Percentiles rank a stretch among this genome's conserved stretches.
These are phyloP conservation scores for Prochilodus magdalenae DNA, from an alignment of 2,113 vertebrate species.

Conservation along the genomic window DNA sequence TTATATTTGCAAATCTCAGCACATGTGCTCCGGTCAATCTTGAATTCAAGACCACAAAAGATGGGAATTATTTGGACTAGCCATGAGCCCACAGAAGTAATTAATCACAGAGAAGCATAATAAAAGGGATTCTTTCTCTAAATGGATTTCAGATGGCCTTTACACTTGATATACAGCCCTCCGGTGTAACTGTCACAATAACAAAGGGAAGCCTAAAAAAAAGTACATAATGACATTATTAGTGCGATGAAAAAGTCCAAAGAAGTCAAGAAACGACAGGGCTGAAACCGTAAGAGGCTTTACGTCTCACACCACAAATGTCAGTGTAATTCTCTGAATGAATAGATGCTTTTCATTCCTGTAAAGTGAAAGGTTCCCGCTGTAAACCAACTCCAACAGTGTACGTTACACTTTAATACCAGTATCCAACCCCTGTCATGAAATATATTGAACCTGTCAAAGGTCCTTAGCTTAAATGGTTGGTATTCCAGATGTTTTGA, in stretches of 20 bases:
- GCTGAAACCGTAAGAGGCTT: slow-evolving; percentile 27
- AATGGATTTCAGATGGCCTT: slow-evolving; percentile 55
- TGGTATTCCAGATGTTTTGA: slow-evolving; percentile 58
- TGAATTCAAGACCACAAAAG: slow-evolving; percentile 45
- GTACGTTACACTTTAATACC: slow-evolving; percentile 52
- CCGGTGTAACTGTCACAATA: slow-evolving; percentile 49
- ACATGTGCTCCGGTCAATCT: slow-evolving; percentile 32
- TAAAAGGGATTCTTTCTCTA: slow-evolving; percentile 52
- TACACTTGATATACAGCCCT: slow-evolving; percentile 41
- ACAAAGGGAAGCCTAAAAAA: slow-evolving; percentile 46
- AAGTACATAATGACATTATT: slow-evolving; percentile 40
- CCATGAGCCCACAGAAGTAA: slow-evolving; percentile 53
- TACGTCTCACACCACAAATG: slow-evolving; percentile 35
- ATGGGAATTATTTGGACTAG: slow-evolving; percentile 43
- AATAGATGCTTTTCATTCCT: slow-evolving; percentile 48
- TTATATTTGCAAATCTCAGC: background rate
- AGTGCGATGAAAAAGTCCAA: slow-evolving; percentile 28
- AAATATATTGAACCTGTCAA: slow-evolving; percentile 62
- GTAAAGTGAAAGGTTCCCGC: slow-evolving; percentile 52
- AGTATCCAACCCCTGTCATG: slow-evolving; percentile 55
- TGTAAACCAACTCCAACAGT: slow-evolving; percentile 48
- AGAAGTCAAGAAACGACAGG: slow-evolving; percentile 19
- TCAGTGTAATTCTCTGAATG: slow-evolving; percentile 40
- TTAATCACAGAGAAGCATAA: slow-evolving; percentile 56
- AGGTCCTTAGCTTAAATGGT: slow-evolving; percentile 52